phyloP scores from a whole-genome alignment of 1,140 invertebrate genomes.

The Rhyzopertha dominica region DNA sequence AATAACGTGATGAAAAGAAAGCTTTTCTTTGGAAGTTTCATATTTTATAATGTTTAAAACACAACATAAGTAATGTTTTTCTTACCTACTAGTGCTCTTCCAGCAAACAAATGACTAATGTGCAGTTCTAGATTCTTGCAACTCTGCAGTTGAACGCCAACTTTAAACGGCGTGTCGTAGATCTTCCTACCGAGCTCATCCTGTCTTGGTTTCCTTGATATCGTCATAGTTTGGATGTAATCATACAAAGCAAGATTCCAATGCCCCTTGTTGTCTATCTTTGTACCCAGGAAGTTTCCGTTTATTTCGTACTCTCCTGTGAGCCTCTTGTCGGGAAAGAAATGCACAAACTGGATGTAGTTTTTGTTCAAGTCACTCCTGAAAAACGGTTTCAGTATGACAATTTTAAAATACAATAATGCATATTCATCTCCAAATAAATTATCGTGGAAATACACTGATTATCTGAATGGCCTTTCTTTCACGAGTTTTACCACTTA shows the following conservation, averaged over 20 bases:
- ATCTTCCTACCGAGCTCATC: conserved; percentile 39
- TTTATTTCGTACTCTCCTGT: conserved; percentile 63
- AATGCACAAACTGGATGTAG: conserved; percentile 67
- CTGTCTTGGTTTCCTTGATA: conserved; percentile 52
- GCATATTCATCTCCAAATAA: too few species aligned
- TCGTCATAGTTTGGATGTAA: conserved; percentile 68
- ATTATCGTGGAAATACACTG: too few species aligned
- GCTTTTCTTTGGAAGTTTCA: neutral
- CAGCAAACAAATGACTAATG: conserved; percentile 64
- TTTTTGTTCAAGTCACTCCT: conserved; percentile 62
- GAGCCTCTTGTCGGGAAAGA: conserved; percentile 72
- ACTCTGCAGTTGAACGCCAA: conserved; percentile 63
- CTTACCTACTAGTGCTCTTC: conserved; percentile 59
- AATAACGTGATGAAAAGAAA: conserved; percentile 1
- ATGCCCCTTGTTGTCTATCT: conserved; percentile 56
- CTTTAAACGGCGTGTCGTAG: conserved; percentile 52
- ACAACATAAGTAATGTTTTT: too few species aligned
- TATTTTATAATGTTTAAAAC: neutral
- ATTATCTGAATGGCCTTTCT: too few species aligned
- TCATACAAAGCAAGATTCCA: conserved; percentile 73
- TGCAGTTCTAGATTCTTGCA: conserved; percentile 72
- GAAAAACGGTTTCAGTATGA: conserved; percentile 30
- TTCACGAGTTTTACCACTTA: too few species aligned
- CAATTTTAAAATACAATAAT: conserved; percentile 5
- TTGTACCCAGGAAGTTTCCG: conserved; percentile 55